Conservation (phyloP, 1,140 invertebrate species). For the Mesaphorura yosii region DNA sequence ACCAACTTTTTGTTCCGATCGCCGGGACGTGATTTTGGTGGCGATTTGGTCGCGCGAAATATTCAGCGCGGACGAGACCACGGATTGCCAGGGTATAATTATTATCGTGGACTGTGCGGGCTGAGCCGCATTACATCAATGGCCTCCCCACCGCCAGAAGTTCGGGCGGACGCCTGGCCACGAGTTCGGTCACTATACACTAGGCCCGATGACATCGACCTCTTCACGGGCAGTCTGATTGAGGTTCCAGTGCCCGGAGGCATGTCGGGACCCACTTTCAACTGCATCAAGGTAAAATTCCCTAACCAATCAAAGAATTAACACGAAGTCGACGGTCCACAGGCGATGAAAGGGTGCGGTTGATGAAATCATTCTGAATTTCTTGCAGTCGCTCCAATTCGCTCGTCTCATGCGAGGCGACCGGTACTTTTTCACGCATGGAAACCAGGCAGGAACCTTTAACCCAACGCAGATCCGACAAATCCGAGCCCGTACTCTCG, state of each 20-base stretch:
- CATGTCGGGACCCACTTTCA: conserved; percentile 63
- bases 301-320: no score
- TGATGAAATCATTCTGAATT: conserved; percentile 45
- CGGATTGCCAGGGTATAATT: conserved; percentile 68
- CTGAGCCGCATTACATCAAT: conserved; percentile 39
- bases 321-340: no score
- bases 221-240: conserved; percentile 42
- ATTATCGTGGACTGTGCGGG: conserved; percentile 69
- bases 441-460: conserved; percentile 41
- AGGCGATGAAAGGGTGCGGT: conserved; percentile 40
- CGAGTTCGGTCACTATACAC: background rate
- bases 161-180: background rate
- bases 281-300: conserved; percentile 35
- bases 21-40: conserved; percentile 37
- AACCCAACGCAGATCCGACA: conserved; percentile 44
- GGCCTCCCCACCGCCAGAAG: background rate
- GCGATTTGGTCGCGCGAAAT: conserved; percentile 47
- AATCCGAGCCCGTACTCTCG: conserved; percentile 44
- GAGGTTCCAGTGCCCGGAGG: conserved; percentile 44
- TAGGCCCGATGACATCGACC: conserved; percentile 38
- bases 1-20: conserved; percentile 81
- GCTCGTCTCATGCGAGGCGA: conserved; percentile 36
- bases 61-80: conserved; percentile 69
- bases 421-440: conserved; percentile 47
- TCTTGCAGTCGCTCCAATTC: conserved; percentile 37